Percentiles rank a stretch among this genome's conserved stretches.
Evolutionary conservation across 1,140 invertebrate genomes (phyloP).

Genomic region (Plutomurus gul): DNA sequence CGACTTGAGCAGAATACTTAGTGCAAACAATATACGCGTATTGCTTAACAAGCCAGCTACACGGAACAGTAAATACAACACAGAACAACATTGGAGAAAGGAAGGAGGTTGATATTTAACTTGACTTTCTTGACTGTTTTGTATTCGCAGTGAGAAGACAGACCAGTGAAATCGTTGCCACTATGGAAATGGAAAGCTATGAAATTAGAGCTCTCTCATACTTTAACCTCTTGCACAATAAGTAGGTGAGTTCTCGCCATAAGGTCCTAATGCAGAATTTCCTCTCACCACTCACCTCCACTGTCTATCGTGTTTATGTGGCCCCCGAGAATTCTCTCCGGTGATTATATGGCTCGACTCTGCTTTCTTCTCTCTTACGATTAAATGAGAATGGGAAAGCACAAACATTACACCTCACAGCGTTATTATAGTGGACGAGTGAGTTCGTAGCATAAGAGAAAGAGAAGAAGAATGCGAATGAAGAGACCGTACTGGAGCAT

Average conservation of each 20-base stretch:
- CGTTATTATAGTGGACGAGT: not conserved
- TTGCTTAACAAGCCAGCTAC: not conserved
- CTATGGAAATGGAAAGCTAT: not conserved
- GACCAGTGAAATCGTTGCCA: too few species aligned
- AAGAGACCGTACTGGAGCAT: not conserved
- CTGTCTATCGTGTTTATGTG: too few species aligned
- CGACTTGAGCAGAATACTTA: too few species aligned
- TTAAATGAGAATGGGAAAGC: too few species aligned
- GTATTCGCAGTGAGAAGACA: too few species aligned
- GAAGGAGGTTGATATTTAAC: too few species aligned
- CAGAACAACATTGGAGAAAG: not conserved
- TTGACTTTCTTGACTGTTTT: too few species aligned
- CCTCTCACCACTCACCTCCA: not conserved
- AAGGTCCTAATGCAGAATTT: not conserved
- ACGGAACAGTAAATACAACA: not conserved
- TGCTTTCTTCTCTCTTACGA: too few species aligned
- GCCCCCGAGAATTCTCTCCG: too few species aligned
- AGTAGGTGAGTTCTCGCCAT: constrained; percentile 22
- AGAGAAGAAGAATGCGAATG: not conserved
- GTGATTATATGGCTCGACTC: too few species aligned
- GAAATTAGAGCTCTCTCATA: not conserved
- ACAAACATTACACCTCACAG: too few species aligned
- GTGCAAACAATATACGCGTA: too few species aligned
- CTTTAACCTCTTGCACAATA: not conserved
- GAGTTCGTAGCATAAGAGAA: not conserved